Evolutionary conservation across 2,888 invertebrate genomes (phyloP), one percentile per base, ranked within the genome.

Genomic region (Drosophila incognita): DNA sequence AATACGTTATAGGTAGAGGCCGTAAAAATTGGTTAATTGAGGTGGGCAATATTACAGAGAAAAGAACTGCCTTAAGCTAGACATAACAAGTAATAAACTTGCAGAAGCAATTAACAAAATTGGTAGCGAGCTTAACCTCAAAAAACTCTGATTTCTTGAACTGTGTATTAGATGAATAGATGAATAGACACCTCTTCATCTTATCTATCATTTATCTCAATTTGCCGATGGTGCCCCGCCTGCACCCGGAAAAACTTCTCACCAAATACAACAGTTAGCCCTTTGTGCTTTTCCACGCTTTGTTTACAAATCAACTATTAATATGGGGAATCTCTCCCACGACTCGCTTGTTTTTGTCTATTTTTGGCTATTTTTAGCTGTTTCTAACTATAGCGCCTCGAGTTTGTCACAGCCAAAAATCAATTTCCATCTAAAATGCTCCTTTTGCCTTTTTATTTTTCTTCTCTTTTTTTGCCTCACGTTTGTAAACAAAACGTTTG

Each of bases 401-500:
- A 57, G 60, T 72, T 86, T 75, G 87, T 83, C 84, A 82, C 78
- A 89, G 42, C 71, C 72, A 68, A 86, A 86, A 86, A 86, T 86
- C 89, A 89, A 86, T 86, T 86, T 87, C 80, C 74, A 78, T 69
- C 78, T 76, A 71, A 84, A 82, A 86, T 73, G 85, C 69, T 83
- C n/a, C 70, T 53, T 53, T 62, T 63, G 72, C 65, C 60, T 73
- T 83, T 76, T 74, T 67, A 54, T 56, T 56, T n/a, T 27, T 69
- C 7, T 4, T 46, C 3, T 13, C 13, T 7, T 21, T 13, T 83
- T 76, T 78, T 73, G 69, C 82, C 83, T 76, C 78, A 80, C 76
- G 62, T 89, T 89, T 84, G 87, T 85, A 89, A 89, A 85, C 85
- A 85, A 89, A 89, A 69, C 78, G 80, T 38, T 49, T 31, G 61